Evolutionary conservation across 2,888 invertebrate species (phyloP).

Genomic region (Caenorhabditis imperialis): DNA sequence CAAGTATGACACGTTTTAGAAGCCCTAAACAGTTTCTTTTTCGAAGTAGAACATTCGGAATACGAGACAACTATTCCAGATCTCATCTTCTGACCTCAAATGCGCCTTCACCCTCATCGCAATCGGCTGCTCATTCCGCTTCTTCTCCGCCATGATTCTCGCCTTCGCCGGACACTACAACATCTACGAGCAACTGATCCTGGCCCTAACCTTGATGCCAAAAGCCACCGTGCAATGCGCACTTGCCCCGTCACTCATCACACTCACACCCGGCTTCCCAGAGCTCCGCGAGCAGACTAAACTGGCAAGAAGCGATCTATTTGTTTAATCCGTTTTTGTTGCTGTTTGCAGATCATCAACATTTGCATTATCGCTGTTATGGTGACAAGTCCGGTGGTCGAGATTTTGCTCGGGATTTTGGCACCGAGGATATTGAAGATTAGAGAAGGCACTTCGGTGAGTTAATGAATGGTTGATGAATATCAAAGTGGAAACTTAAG

Average conservation of each 20-base stretch:
- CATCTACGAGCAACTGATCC: conserved; percentile 50
- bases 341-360: conserved; percentile 50
- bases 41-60: no score
- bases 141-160: conserved; percentile 47
- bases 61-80: no score
- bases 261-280: conserved; percentile 41
- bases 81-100: conserved; percentile 31
- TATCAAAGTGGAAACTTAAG: background rate
- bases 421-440: conserved; percentile 47
- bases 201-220: conserved; percentile 51
- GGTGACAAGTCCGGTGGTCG: conserved; percentile 46
- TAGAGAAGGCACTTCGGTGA: conserved; percentile 21
- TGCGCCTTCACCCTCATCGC: conserved; percentile 33
- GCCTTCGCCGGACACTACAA: conserved; percentile 43
- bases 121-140: conserved; percentile 29
- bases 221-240: conserved; percentile 63
- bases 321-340: background rate
- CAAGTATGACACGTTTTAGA: no score
- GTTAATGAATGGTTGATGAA: background rate
- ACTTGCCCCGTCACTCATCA: conserved; percentile 48
- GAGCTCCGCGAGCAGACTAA: conserved; percentile 42
- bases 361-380: conserved; percentile 55
- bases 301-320: conserved; percentile 36
- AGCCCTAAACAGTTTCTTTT: no score
- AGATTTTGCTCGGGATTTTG: conserved; percentile 42